phyloP scores from a whole-genome alignment of 2,113 vertebrate genomes.

The Cryptotis parvus region DNA sequence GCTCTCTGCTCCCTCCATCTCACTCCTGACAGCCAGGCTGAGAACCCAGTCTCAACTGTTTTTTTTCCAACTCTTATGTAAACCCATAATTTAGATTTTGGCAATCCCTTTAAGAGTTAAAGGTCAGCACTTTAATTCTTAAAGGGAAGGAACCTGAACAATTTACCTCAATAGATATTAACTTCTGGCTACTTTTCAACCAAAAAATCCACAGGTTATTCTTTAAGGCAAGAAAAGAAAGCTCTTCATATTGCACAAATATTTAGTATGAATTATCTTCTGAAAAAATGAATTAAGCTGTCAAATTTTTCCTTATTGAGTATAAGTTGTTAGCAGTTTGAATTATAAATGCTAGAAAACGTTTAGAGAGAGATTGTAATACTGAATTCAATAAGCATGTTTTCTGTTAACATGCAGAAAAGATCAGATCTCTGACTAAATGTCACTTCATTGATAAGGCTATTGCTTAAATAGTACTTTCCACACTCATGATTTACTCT shows the following conservation, averaged over 20 bases:
- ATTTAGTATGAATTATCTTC: not conserved
- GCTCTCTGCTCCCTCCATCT: too few relatives aligned
- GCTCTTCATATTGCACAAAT: not conserved
- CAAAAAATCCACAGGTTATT: not conserved
- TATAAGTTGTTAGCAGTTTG: not conserved
- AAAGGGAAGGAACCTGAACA: too few relatives aligned
- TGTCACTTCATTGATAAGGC: constrained; percentile 13
- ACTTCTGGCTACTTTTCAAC: not conserved
- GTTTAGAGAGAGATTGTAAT: constrained; percentile 8
- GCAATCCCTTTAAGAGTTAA: too few relatives aligned
- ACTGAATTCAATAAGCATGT: constrained; percentile 53
- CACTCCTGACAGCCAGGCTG: too few relatives aligned
- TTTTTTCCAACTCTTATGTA: too few relatives aligned
- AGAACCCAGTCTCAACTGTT: too few relatives aligned
- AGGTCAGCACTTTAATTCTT: too few relatives aligned
- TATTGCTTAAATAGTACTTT: constrained; percentile 28
- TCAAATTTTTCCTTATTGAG: not conserved
- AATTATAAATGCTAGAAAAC: constrained; percentile 8
- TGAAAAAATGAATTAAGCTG: constrained; percentile 8
- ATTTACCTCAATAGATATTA: not conserved
- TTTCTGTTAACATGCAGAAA: constrained; percentile 18
- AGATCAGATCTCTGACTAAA: constrained; percentile 42
- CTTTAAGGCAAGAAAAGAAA: not conserved
- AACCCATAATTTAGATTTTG: too few relatives aligned
- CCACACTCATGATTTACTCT: not conserved